Conservation (phyloP, 1,140 invertebrate species). For the Eumeta japonica region DNA sequence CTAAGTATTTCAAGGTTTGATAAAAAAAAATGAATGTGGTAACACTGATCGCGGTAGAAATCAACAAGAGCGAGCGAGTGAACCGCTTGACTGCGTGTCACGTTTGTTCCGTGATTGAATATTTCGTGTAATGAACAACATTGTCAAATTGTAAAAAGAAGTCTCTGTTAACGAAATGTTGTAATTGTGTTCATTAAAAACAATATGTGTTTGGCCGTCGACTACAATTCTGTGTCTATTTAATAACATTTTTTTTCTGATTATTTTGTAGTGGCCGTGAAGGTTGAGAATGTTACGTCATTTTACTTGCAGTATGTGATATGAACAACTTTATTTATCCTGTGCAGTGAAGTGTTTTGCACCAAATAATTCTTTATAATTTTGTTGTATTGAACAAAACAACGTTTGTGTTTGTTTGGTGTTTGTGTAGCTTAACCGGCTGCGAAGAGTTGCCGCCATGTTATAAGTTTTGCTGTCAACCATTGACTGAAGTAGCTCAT, state of each 20-base stretch:
- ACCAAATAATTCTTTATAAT: slow-evolving; percentile 22
- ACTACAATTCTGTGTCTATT: too few relatives aligned
- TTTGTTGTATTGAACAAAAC: slow-evolving; percentile 18
- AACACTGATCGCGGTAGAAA: too few relatives aligned
- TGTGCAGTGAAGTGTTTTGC: slow-evolving; percentile 29
- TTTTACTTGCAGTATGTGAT: slow-evolving; percentile 48
- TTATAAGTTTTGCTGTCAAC: slow-evolving; percentile 55
- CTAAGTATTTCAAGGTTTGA: too few relatives aligned
- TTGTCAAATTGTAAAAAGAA: neutral
- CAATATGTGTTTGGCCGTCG: too few relatives aligned
- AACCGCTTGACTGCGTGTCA: slow-evolving; percentile 53
- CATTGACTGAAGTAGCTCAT: slow-evolving; percentile 34
- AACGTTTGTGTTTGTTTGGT: slow-evolving; percentile 15
- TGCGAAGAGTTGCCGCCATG: slow-evolving; percentile 53
- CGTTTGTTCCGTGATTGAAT: slow-evolving; percentile 42
- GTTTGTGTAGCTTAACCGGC: slow-evolving; percentile 39
- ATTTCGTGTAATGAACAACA: slow-evolving; percentile 26
- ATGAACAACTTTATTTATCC: slow-evolving; percentile 39
- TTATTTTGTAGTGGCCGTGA: slow-evolving; percentile 49
- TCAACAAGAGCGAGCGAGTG: slow-evolving; percentile 33
- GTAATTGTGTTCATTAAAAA: slow-evolving; percentile 20
- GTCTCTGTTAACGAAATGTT: slow-evolving; percentile 23
- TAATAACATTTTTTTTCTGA: slow-evolving; percentile 38
- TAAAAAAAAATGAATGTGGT: too few relatives aligned
- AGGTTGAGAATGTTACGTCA: slow-evolving; percentile 58